Percentiles rank a stretch among this genome's conserved stretches.
Conservation (phyloP, 2,888 invertebrate genomes). For the Plusia festucae region DNA sequence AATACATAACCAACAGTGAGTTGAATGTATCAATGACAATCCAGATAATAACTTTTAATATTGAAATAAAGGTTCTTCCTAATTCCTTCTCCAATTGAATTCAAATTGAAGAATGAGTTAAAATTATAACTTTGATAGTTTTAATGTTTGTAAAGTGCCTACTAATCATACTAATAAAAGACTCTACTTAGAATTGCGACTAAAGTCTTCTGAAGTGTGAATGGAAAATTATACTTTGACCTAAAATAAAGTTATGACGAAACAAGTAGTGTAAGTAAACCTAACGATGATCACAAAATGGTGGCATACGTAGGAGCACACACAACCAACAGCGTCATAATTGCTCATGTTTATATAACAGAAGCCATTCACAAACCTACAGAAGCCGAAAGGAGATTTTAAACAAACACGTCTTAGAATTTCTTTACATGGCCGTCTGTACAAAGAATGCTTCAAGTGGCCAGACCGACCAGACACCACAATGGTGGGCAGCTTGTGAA, state of each 20-base stretch:
- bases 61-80: not conserved
- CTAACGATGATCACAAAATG: slow-evolving; percentile 56
- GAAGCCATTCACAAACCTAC: slow-evolving; percentile 83
- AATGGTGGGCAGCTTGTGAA: slow-evolving; percentile 76
- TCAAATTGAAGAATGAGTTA: no score
- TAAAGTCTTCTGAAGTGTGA: slow-evolving; percentile 20
- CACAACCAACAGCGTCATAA: slow-evolving; percentile 73
- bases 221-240: slow-evolving; percentile 27
- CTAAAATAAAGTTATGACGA: slow-evolving; percentile 35
- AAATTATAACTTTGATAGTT: not conserved
- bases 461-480: slow-evolving; percentile 73
- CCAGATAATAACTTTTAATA: not conserved
- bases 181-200: not conserved
- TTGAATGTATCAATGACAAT: not conserved
- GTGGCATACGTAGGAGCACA: slow-evolving; percentile 61
- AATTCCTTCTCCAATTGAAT: no score
- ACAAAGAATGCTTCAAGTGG: slow-evolving; percentile 83
- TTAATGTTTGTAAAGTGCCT: not conserved
- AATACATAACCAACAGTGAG: slow-evolving; percentile 35
- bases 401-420: slow-evolving; percentile 83
- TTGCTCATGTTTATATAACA: slow-evolving; percentile 83
- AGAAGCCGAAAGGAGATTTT: slow-evolving; percentile 86
- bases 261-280: slow-evolving; percentile 43
- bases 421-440: slow-evolving; percentile 76
- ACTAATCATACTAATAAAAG: not conserved